phyloP scores from a whole-genome alignment of 1,140 invertebrate species.

The Telenomus remus region DNA sequence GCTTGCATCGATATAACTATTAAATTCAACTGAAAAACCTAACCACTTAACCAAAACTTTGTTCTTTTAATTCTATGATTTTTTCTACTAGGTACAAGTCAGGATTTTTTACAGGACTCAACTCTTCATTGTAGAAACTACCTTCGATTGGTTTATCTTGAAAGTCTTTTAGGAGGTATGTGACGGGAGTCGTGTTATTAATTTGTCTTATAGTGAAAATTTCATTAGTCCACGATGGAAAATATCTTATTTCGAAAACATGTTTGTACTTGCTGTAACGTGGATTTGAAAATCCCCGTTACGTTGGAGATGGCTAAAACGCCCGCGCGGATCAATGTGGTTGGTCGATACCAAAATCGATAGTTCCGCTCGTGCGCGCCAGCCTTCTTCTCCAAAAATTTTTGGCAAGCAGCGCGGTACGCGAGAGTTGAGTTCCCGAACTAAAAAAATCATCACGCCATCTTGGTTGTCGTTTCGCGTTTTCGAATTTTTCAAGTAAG shows the following conservation, averaged over 20 bases:
- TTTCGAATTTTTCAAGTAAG: too few species aligned
- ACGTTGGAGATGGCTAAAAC: too few species aligned
- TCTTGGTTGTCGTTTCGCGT: too few species aligned
- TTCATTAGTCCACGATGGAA: not conserved
- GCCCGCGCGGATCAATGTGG: too few species aligned
- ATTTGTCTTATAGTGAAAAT: not conserved
- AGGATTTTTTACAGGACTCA: not conserved
- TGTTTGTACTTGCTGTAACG: not conserved
- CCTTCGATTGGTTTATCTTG: slow-evolving; percentile 1
- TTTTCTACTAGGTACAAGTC: not conserved
- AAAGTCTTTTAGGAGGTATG: not conserved
- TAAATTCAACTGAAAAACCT: not conserved
- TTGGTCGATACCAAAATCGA: too few species aligned
- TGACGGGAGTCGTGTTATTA: not conserved
- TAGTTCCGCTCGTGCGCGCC: too few species aligned
- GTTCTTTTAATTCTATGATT: not conserved
- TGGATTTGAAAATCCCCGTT: too few species aligned
- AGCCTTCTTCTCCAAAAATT: too few species aligned
- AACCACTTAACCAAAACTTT: not conserved
- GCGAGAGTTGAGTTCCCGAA: too few species aligned
- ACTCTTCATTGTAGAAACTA: not conserved
- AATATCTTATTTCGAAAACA: not conserved
- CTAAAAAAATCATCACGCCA: too few species aligned
- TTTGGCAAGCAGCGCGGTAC: too few species aligned
- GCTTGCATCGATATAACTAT: not conserved